Evolutionary conservation across 2,797 vertebrate genomes (phyloP).

Genomic region (Sebastes umbrosus): DNA sequence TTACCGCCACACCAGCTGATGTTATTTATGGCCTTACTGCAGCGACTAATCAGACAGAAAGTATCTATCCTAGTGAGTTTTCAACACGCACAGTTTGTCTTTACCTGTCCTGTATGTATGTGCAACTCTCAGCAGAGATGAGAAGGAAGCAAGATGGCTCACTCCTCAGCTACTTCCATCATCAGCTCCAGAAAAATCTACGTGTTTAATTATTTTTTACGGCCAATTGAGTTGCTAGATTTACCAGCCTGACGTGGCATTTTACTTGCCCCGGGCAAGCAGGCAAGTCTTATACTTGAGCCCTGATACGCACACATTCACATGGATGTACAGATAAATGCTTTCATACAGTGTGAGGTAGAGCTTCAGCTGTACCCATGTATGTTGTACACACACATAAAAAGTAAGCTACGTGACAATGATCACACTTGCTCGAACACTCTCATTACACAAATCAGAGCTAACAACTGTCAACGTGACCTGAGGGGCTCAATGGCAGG

Average conservation of each 20-base stretch:
- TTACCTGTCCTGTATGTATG: no score
- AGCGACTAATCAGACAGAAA: background rate
- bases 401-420: constrained; percentile 11
- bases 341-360: background rate
- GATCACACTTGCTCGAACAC: constrained; percentile 24
- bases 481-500: constrained; percentile 55
- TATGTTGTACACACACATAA: background rate
- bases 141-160: no score
- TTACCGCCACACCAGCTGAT: background rate
- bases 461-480: constrained; percentile 61
- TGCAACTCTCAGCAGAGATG: no score
- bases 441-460: constrained; percentile 62
- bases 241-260: background rate
- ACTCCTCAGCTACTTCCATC: no score
- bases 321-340: background rate
- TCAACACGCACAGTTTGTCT: background rate
- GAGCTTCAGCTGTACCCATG: background rate
- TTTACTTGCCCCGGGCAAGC: no score
- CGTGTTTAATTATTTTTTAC: background rate
- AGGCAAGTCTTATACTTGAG: no score
- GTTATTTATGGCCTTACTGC: background rate
- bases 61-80: background rate
- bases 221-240: no score
- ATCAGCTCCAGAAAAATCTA: no score
- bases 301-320: background rate